A percentile compares a stretch with the other conserved stretches of the same genome.
Conservation (phyloP, 2,113 vertebrate genomes). For the Pterophyllum scalare region DNA sequence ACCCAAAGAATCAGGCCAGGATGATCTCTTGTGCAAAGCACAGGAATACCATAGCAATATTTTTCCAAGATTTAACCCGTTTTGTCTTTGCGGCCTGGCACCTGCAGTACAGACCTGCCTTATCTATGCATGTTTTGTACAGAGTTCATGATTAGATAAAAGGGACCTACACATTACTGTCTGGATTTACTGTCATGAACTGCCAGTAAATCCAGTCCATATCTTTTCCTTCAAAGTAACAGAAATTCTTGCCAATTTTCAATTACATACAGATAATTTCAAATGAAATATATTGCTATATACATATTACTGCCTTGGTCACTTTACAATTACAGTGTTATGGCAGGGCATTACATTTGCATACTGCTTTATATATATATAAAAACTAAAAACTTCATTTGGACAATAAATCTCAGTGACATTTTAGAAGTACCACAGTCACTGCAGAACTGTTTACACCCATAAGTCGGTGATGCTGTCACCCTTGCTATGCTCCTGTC, state of each 20-base stretch:
- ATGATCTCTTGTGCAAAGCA: too few species aligned
- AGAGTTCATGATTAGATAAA: neutral
- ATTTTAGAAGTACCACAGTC: neutral
- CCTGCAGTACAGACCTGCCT: neutral
- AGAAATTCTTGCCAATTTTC: neutral
- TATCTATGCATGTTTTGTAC: neutral
- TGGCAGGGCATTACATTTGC: neutral
- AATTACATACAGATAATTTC: neutral
- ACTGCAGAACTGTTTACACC: neutral
- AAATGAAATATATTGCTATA: neutral
- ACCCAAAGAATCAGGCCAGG: too few species aligned
- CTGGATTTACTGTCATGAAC: neutral
- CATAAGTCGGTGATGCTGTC: neutral
- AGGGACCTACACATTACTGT: neutral
- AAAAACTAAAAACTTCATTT: slow-evolving; percentile 12
- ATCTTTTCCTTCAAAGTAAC: neutral
- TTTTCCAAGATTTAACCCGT: neutral
- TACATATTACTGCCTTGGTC: neutral
- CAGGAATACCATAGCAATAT: neutral
- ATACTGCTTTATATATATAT: slow-evolving; percentile 28
- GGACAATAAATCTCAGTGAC: neutral
- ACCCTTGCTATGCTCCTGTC: too few species aligned
- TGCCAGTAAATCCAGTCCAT: neutral
- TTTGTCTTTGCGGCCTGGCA: neutral
- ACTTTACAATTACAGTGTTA: neutral